Percentiles rank a stretch among this genome's conserved stretches.
These are phyloP conservation scores for Struthio camelus DNA, from an alignment of 2,113 vertebrate genomes.

Conservation along the genomic window DNA sequence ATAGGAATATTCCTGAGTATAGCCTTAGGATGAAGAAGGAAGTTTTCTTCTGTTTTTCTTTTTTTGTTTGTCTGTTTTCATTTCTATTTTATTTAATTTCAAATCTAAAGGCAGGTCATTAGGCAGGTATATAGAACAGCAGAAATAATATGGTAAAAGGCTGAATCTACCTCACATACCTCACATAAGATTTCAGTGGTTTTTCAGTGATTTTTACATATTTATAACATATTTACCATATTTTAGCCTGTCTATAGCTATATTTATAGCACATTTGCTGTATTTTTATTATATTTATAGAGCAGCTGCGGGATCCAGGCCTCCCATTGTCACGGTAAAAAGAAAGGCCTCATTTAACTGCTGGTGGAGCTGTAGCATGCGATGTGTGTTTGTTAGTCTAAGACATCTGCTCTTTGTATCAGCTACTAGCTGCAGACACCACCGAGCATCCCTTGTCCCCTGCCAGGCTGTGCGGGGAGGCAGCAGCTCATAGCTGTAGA, in stretches of 20 bases:
- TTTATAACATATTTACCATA: no score
- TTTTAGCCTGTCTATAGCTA: no score
- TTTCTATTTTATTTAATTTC: not conserved
- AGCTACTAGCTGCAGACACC: conserved; percentile 71
- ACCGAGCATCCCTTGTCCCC: conserved; percentile 34
- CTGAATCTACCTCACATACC: conserved; percentile 42
- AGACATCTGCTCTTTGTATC: conserved; percentile 82
- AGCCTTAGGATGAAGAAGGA: not conserved
- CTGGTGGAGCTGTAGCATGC: conserved; percentile 59
- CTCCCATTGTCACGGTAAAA: conserved; percentile 71
- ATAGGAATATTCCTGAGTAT: not conserved
- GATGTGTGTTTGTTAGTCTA: conserved; percentile 81
- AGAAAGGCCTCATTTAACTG: conserved; percentile 69
- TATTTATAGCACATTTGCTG: no score
- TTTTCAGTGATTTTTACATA: not conserved
- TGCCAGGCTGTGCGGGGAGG: conserved; percentile 49
- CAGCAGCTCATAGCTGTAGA: conserved; percentile 29
- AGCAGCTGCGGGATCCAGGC: conserved; percentile 65
- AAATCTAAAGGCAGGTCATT: not conserved
- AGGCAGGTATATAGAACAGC: conserved; percentile 22
- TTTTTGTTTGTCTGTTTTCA: not conserved
- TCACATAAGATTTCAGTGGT: conserved; percentile 39
- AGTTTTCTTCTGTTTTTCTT: not conserved
- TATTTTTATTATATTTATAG: conserved; percentile 7
- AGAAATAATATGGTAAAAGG: conserved; percentile 40